These are phyloP conservation scores for Spinus olivaceus DNA, from an alignment of 2,797 vertebrate genomes.

Conservation along the genomic window DNA sequence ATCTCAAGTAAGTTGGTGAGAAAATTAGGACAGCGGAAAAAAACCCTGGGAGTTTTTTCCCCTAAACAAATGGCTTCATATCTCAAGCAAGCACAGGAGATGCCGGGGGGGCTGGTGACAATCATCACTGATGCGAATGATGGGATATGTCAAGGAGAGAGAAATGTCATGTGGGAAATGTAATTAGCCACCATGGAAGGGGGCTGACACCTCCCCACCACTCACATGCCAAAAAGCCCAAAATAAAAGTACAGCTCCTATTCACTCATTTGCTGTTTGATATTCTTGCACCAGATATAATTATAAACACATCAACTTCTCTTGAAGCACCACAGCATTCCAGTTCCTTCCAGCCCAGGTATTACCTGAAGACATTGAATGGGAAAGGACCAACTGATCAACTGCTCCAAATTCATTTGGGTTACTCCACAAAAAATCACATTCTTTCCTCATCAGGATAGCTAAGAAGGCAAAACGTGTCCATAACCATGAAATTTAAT, in stretches of 20 bases:
- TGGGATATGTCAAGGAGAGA: conserved; percentile 56
- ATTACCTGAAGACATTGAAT: neutral
- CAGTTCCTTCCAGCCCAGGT: neutral
- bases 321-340: neutral
- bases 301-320: neutral
- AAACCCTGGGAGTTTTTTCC: neutral
- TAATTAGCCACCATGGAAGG: conserved; percentile 34
- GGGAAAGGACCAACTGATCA: neutral
- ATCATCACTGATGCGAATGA: conserved; percentile 55
- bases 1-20: neutral
- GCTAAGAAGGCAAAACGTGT: neutral
- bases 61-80: conserved; percentile 39
- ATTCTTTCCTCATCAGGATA: neutral
- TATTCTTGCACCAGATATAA: neutral
- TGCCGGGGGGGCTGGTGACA: conserved; percentile 22
- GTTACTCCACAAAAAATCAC: neutral
- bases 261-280: neutral
- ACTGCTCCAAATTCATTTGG: neutral
- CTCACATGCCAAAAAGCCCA: neutral
- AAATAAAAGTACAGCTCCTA: neutral
- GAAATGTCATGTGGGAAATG: conserved; percentile 57
- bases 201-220: neutral
- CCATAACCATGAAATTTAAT: neutral
- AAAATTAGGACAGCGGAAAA: neutral
- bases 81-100: conserved; percentile 42